Evolutionary conservation across 1,140 invertebrate genomes (phyloP).

Genomic region (Trichogramma pretiosum): DNA sequence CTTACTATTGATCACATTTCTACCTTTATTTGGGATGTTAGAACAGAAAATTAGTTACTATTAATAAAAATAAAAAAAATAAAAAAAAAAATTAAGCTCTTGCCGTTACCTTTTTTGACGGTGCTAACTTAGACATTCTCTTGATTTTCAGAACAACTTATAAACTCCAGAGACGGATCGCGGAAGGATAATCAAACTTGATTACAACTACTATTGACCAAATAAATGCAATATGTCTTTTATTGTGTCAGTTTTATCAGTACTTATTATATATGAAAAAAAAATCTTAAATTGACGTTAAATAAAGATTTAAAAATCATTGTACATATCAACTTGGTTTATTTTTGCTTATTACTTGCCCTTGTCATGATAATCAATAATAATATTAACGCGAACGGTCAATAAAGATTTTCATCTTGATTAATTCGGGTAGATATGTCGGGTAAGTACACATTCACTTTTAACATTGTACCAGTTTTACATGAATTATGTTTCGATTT

Average conservation of each 20-base stretch:
- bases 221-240: conserved; percentile 18
- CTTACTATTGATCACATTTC: conserved; percentile 1
- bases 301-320: conserved; percentile 18
- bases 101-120: conserved; percentile 6
- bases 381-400: no score
- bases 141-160: conserved; percentile 41
- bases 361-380: no score
- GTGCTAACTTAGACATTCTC: conserved; percentile 31
- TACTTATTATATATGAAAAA: conserved; percentile 15
- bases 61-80: not conserved
- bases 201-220: conserved; percentile 27
- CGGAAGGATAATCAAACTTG: conserved; percentile 32
- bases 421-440: conserved; percentile 16
- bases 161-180: conserved; percentile 36
- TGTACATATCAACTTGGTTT: conserved; percentile 20
- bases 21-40: not conserved
- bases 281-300: conserved; percentile 18
- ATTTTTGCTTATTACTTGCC: no score
- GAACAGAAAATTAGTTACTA: not conserved
- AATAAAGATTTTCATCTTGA: no score
- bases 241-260: conserved; percentile 20
- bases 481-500: no score
- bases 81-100: conserved; percentile 2
- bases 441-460: conserved; percentile 19
- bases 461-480: no score